These are phyloP conservation scores for Hydrolagus colliei DNA, from an alignment of 2,797 vertebrate species.

Conservation along the genomic window DNA sequence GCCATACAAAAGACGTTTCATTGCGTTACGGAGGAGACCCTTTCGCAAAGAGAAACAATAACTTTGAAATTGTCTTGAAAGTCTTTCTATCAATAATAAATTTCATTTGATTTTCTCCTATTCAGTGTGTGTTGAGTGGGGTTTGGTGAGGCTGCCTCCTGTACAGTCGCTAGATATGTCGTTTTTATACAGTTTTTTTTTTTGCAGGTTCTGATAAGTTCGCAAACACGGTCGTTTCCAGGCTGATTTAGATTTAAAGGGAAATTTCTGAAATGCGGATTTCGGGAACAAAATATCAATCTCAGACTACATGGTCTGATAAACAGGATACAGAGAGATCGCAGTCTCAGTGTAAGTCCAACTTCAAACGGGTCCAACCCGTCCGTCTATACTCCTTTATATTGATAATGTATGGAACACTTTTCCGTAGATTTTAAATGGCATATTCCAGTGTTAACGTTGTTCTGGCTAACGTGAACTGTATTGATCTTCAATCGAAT, in stretches of 20 bases:
- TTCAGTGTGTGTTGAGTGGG: slow-evolving; percentile 63
- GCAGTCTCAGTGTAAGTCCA: slow-evolving; percentile 72
- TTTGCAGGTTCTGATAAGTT: background rate
- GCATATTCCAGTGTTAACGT: background rate
- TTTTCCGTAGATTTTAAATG: background rate
- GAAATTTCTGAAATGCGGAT: slow-evolving; percentile 52
- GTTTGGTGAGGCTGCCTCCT: slow-evolving; percentile 47
- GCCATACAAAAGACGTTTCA: slow-evolving; percentile 91
- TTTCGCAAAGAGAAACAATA: slow-evolving; percentile 89
- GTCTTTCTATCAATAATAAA: slow-evolving; percentile 85
- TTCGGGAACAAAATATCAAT: slow-evolving; percentile 51
- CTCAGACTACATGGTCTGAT: slow-evolving; percentile 51
- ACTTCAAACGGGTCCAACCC: slow-evolving; percentile 10
- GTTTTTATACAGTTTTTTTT: background rate
- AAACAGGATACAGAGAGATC: slow-evolving; percentile 58
- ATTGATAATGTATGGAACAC: background rate
- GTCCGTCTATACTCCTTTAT: slow-evolving; percentile 2
- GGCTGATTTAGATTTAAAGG: slow-evolving; percentile 48
- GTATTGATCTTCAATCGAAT: background rate
- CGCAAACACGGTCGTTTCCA: slow-evolving; percentile 35
- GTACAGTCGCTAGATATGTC: background rate
- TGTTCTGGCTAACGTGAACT: background rate
- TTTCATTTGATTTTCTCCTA: slow-evolving; percentile 83
- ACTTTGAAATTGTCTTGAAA: slow-evolving; percentile 95
- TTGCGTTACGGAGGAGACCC: slow-evolving; percentile 77